These are phyloP conservation scores for Altica lythri DNA, from an alignment of 2,888 invertebrate genomes.

Conservation along the genomic window DNA sequence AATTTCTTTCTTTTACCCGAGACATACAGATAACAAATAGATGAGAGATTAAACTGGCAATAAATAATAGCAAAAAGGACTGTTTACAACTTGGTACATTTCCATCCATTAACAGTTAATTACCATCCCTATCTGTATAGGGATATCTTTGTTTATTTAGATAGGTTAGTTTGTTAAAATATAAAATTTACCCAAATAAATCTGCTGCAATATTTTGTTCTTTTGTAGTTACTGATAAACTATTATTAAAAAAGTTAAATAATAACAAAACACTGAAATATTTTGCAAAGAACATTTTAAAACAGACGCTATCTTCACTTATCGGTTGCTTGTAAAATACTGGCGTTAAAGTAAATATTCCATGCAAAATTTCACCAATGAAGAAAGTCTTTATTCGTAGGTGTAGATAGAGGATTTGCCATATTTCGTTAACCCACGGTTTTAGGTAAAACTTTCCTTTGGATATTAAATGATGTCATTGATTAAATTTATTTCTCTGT, in stretches of 20 bases:
- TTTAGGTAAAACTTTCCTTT: conserved; percentile 29
- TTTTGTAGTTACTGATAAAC: conserved; percentile 1
- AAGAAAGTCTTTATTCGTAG: conserved; percentile 40
- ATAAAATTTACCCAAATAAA: too few relatives aligned
- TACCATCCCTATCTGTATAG: too few relatives aligned
- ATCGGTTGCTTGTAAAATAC: not conserved
- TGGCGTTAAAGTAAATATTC: not conserved
- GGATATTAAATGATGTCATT: conserved; percentile 1
- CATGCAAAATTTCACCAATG: conserved; percentile 35
- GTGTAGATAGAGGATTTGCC: conserved; percentile 41
- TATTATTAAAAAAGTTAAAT: conserved; percentile 9
- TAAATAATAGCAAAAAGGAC: too few relatives aligned
- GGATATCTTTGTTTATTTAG: too few relatives aligned
- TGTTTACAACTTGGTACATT: too few relatives aligned
- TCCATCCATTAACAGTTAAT: too few relatives aligned
- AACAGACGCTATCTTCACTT: not conserved
- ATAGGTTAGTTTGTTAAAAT: too few relatives aligned
- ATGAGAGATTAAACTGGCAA: too few relatives aligned
- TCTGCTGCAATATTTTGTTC: not conserved
- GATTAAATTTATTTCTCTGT: not conserved
- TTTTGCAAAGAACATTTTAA: conserved; percentile 21
- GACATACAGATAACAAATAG: too few relatives aligned
- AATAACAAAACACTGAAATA: conserved; percentile 17
- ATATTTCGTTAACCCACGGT: conserved; percentile 32
- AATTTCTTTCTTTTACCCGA: too few relatives aligned